Percentiles rank a stretch among this genome's conserved stretches.
Evolutionary conservation across 2,113 vertebrate genomes (phyloP).

Genomic region (Microcebus lehilahytsara): DNA sequence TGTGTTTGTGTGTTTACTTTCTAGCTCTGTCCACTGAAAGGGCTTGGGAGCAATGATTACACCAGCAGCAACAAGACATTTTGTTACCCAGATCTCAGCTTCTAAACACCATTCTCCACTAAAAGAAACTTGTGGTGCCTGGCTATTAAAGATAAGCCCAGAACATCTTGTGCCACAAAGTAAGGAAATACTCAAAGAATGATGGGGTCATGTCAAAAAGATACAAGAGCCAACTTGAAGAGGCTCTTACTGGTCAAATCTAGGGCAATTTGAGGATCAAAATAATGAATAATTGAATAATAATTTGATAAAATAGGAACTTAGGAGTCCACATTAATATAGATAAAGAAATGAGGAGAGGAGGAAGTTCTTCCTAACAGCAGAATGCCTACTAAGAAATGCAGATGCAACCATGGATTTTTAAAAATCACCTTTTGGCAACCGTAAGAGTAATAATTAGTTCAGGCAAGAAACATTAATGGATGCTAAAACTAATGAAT

Average conservation of each 20-base stretch:
- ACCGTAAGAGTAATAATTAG: neutral
- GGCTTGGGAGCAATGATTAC: neutral
- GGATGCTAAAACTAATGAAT: neutral
- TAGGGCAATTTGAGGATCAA: neutral
- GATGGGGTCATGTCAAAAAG: neutral
- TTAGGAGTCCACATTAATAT: neutral
- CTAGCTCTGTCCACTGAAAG: neutral
- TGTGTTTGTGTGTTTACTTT: neutral
- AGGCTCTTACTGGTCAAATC: neutral
- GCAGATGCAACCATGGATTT: neutral
- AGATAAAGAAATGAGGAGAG: too few species aligned
- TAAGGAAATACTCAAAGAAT: neutral
- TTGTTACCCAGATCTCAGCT: neutral
- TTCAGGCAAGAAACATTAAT: neutral
- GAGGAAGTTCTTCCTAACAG: too few species aligned
- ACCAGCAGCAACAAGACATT: neutral
- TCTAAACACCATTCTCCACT: neutral
- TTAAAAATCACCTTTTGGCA: conserved; percentile 9
- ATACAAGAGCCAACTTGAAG: neutral
- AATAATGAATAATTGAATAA: neutral
- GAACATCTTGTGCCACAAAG: neutral
- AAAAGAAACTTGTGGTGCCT: neutral
- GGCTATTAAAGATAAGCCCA: neutral
- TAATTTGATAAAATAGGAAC: neutral
- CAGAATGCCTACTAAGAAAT: neutral